Evolutionary conservation across 1,140 invertebrate species (phyloP).

Genomic region (Drosophila parvula): DNA sequence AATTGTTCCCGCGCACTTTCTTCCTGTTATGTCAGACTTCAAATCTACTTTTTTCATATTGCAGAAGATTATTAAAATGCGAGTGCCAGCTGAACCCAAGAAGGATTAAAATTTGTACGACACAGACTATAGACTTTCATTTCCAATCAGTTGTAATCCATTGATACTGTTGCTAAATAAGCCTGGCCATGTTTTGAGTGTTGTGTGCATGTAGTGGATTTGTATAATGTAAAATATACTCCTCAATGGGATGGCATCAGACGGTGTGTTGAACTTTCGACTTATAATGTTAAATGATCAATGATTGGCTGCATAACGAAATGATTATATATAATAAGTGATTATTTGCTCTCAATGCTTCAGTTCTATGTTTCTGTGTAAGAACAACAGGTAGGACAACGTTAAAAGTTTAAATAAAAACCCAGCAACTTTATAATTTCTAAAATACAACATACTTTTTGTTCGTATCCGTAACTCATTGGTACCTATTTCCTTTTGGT

Average conservation of each 20-base stretch:
- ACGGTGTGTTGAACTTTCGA: slow-evolving; percentile 41
- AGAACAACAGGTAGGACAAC: slow-evolving; percentile 56
- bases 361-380: slow-evolving; percentile 77
- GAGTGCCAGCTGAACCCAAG: neutral
- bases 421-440: slow-evolving; percentile 68
- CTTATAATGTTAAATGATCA: slow-evolving; percentile 32
- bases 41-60: slow-evolving; percentile 44
- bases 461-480: neutral
- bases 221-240: slow-evolving; percentile 53
- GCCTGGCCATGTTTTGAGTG: slow-evolving; percentile 51
- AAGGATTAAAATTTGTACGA: too few relatives aligned
- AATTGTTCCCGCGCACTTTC: slow-evolving; percentile 4
- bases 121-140: too few relatives aligned
- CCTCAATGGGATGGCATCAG: slow-evolving; percentile 33
- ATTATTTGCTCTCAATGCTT: slow-evolving; percentile 77
- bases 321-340: slow-evolving; percentile 65
- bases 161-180: slow-evolving; percentile 31
- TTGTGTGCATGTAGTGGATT: slow-evolving; percentile 55
- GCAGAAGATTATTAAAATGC: slow-evolving; percentile 16
- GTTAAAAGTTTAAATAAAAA: slow-evolving; percentile 68
- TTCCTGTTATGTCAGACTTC: slow-evolving; percentile 30
- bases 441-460: slow-evolving; percentile 38
- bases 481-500: slow-evolving; percentile 12
- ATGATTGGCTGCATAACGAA: slow-evolving; percentile 39
- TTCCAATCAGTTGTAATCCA: slow-evolving; percentile 36